Conservation (phyloP, 1,140 invertebrate species). For the Galleria mellonella region DNA sequence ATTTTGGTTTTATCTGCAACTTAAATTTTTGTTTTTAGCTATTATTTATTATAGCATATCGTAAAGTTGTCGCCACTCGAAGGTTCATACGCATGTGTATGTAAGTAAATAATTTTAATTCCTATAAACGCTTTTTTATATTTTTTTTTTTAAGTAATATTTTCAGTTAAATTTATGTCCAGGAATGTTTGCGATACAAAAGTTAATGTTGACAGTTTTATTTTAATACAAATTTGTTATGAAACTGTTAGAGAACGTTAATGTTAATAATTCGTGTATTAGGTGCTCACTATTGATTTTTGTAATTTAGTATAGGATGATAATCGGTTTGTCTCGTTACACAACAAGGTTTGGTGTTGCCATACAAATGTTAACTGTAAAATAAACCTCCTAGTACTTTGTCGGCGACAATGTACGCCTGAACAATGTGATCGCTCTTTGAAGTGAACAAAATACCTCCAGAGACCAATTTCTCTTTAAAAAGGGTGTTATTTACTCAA, state of each 20-base stretch:
- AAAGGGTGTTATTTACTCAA: slow-evolving; percentile 26
- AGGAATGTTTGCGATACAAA: no score
- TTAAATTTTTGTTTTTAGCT: no score
- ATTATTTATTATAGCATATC: no score
- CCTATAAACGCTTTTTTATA: no score
- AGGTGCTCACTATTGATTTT: slow-evolving; percentile 29
- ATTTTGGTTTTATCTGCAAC: no score
- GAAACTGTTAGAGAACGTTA: neutral
- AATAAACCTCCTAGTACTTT: slow-evolving; percentile 30
- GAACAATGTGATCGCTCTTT: slow-evolving; percentile 21
- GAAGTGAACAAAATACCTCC: slow-evolving; percentile 17
- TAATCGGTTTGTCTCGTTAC: slow-evolving; percentile 30
- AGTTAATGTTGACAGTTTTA: no score
- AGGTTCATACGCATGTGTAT: no score
- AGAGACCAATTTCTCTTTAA: slow-evolving; percentile 21
- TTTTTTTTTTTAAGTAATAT: no score
- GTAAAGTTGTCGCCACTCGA: no score
- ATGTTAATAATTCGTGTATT: no score
- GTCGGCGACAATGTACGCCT: slow-evolving; percentile 15
- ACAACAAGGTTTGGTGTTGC: slow-evolving; percentile 18
- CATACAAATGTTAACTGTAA: slow-evolving; percentile 36
- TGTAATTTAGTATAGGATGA: slow-evolving; percentile 28
- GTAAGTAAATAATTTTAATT: no score
- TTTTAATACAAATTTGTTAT: neutral
- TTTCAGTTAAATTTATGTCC: no score